Conservation (phyloP, 2,888 invertebrate species). For the Drosophila mettleri region DNA sequence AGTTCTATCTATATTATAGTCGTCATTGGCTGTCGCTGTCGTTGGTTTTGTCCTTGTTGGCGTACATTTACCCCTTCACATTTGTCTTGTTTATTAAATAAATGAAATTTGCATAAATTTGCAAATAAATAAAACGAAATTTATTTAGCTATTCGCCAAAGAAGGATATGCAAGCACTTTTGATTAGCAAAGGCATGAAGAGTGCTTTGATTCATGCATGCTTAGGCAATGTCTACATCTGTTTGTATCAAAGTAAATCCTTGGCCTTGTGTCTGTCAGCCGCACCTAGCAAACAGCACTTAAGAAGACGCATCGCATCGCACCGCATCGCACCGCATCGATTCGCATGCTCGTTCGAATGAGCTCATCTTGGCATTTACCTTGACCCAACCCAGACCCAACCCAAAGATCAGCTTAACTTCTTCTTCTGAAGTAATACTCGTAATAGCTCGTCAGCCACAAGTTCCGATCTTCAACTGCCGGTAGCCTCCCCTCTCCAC, state of each 20-base stretch:
- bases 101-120: constrained; percentile 75
- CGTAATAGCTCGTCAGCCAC: constrained; percentile 28
- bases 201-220: constrained; percentile 9
- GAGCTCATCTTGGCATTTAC: constrained; percentile 45
- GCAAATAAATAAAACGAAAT: constrained; percentile 24
- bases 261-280: constrained; percentile 44
- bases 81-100: constrained; percentile 74
- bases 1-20: not conserved
- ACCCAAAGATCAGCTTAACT: constrained; percentile 33
- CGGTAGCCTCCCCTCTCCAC: not conserved
- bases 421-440: constrained; percentile 42
- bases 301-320: constrained; percentile 31
- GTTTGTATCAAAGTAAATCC: constrained; percentile 22
- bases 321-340: too few species aligned
- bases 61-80: constrained; percentile 42
- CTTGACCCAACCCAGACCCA: constrained; percentile 55
- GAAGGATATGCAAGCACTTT: constrained; percentile 1
- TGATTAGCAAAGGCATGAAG: constrained; percentile 13
- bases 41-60: constrained; percentile 42
- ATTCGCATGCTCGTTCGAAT: constrained; percentile 43
- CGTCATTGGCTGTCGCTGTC: constrained; percentile 20
- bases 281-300: constrained; percentile 36
- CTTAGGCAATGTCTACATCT: constrained; percentile 1
- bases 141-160: constrained; percentile 20
- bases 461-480: constrained; percentile 17